Evolutionary conservation across 1,140 invertebrate species (phyloP), one percentile per base, ranked within the genome.

Genomic region (Drosophila subobscura): DNA sequence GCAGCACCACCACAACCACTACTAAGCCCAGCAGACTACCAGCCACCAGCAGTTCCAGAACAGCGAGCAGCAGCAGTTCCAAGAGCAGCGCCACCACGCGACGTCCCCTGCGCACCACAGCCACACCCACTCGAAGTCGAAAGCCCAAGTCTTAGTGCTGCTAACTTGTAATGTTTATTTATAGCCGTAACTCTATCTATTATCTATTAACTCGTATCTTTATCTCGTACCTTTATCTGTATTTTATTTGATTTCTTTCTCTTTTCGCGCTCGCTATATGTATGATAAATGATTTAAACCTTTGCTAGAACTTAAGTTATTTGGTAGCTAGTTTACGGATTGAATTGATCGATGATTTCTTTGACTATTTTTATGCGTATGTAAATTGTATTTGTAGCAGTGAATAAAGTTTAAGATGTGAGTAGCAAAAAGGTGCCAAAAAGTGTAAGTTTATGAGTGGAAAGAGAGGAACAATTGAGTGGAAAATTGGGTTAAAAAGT

Each of bases 301-400:
- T 86, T 77, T 60, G 73, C 56, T 86, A 80, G 80, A 44, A 22
- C 12, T 22, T 85, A 85, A 85, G 80, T 79, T 77, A 50, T 66
- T 81, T 86, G 77, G 77, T 71, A 68, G 74, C 70, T 73, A 73
- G 51, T 25, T 10, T 37, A 33, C 1, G 16, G 1, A 20, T 20
- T 20, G 16, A 20, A 20, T 33, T 27, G 25, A 27, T 27, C 5
- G 29, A 12, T 37, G 67, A 53, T n/a, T 77, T 86, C 56, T 77
- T 85, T 85, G 77, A 81, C 77, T 85, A 86, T 86, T 81, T 86
- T 61, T 85, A 85, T 73, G 72, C 61, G 77, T 55, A 63, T 72
- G 75, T 72, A 77, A 63, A 79, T 46, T 73, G 61, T 68, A 72
- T 84, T 86, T 63, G 68, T 79, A 80, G 80, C 72, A 86, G 77